Base-by-base conservation (phyloP, 2,797 vertebrate genomes). In the Schizopygopsis malacanthus region DNA sequence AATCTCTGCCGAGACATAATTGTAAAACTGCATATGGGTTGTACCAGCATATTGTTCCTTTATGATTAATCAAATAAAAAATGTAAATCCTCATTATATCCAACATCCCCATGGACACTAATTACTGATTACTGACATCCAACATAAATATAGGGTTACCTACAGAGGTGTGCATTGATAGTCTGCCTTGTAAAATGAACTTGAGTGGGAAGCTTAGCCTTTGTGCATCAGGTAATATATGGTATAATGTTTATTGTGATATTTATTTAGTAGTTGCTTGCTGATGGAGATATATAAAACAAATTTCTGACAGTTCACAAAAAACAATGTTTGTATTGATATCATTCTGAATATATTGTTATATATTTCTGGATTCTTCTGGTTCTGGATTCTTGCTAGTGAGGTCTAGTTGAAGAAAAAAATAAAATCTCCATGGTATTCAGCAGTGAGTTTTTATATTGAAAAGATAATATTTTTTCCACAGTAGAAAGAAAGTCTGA, bases 111-210 rank as follows among this genome's bases (percentile, higher is more conserved):
- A n/a, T 77, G 50, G 69, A 78, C 83, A 81, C 85, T 65, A 84
- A 88, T 63, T 87, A 67, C 45, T 45, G 67, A 69, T 69, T 86
- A 78, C 82, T 10, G 83, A 65, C 28, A 81, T 85, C 80, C 81
- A 81, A 56, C 67, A 73, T 83, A 86, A 84, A 86, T 85, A 85
- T 39, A 52, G 67, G 54, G 39, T 84, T 69, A 20, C 65, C 78
- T 61, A 86, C 50, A 22, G 86, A 84, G 61, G 70, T 50, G 86
- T 41, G 72, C 73, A 43, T 76, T 76, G 63, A 89, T 80, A 85
- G 83, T 56, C 76, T 85, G 71, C n/a, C 52, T 59, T 37, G 79
- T 0, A 78, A 80, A 76, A 76, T 65, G 45, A 3, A 41, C 18
- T 28, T 50, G 56, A 16, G 56, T 45, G 20, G 59, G 25, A 61